Conservation (phyloP, 2,113 vertebrate genomes). For the human (Homo sapiens) region GRCh38 chr5:8609501-8610000, state of each 20-base stretch:
- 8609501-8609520: background rate
- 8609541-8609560: background rate
- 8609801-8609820: conserved; percentile 20
- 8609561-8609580: background rate
- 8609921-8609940: background rate
- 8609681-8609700: background rate
- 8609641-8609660: background rate
- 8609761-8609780: background rate
- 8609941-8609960: background rate
- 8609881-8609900: background rate
- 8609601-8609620: background rate
- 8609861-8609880: background rate
- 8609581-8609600: background rate
- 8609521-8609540: background rate
- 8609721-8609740: background rate
- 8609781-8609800: conserved; percentile 26
- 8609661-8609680: background rate
- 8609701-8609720: background rate
- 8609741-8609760: background rate
- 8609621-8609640: background rate
- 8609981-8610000: background rate
- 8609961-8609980: background rate
- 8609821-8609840: background rate
- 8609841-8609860: conserved; percentile 1
- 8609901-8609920: background rate